A percentile compares a stretch with the other conserved stretches of the same genome.
These are phyloP conservation scores for Calycopis cecrops DNA, from an alignment of 1,140 invertebrate genomes.

Conservation along the genomic window DNA sequence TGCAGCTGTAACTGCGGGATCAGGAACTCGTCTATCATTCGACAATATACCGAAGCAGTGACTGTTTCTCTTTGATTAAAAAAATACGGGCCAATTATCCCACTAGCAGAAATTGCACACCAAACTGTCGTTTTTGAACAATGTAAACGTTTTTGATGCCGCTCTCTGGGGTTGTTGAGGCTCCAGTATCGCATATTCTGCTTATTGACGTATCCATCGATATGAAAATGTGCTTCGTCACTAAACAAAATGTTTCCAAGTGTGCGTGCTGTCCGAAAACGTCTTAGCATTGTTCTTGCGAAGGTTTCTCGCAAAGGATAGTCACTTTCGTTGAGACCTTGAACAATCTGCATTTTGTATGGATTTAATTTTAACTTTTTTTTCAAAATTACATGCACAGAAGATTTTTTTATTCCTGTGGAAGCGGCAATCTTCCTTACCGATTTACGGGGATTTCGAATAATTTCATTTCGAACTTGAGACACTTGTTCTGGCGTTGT, in stretches of 20 bases:
- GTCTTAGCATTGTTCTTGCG: constrained; percentile 9
- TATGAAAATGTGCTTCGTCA: constrained; percentile 22
- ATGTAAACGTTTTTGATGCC: constrained; percentile 19
- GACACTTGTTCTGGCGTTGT: constrained; percentile 15
- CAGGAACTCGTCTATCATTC: constrained; percentile 18
- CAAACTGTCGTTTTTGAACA: constrained; percentile 19
- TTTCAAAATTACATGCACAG: constrained; percentile 11
- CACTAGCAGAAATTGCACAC: constrained; percentile 15
- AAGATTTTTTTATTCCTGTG: constrained; percentile 16
- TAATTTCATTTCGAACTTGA: constrained; percentile 16
- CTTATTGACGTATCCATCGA: constrained; percentile 17
- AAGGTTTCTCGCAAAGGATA: background rate
- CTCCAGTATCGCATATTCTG: constrained; percentile 20
- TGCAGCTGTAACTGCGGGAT: constrained; percentile 14
- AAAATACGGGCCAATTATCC: constrained; percentile 11
- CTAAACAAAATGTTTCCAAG: constrained; percentile 11
- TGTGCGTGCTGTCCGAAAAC: constrained; percentile 1
- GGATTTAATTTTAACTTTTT: constrained; percentile 18
- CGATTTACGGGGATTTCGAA: constrained; percentile 15
- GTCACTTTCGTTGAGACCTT: constrained; percentile 8
- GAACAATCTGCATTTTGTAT: constrained; percentile 21
- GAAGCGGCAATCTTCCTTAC: constrained; percentile 17
- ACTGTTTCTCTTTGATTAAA: constrained; percentile 15
- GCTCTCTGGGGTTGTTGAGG: constrained; percentile 14
- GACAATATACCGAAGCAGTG: constrained; percentile 14